Evolutionary conservation across 2,113 vertebrate species (phyloP).

Genomic region (Macrotus californicus): DNA sequence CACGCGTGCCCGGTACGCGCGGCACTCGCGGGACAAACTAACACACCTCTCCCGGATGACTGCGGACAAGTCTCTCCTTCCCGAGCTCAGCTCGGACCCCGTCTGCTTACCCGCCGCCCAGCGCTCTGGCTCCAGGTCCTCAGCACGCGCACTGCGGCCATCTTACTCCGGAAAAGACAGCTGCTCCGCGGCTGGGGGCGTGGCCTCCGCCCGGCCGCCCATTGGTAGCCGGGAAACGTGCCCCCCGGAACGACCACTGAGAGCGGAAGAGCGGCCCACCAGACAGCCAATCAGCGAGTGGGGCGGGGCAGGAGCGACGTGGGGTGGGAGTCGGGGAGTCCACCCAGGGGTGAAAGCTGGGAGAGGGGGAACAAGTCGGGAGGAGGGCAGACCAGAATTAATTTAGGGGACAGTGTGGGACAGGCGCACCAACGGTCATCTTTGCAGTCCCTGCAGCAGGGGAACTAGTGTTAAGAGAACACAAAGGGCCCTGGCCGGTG

Average conservation of each 20-base stretch:
- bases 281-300: not conserved
- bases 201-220: not conserved
- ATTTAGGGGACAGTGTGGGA: accelerated
- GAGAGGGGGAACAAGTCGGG: accelerated
- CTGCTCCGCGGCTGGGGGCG: accelerated
- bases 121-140: conserved; percentile 76
- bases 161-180: conserved; percentile 77
- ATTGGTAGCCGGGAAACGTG: not conserved
- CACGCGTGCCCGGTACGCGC: not conserved
- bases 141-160: conserved; percentile 86
- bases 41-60: not conserved
- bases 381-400: accelerated
- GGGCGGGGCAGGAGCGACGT: not conserved
- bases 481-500: not conserved
- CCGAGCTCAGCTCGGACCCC: not conserved
- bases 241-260: conserved; percentile 14
- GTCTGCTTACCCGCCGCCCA: conserved; percentile 85
- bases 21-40: not conserved
- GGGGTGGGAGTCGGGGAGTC: not conserved
- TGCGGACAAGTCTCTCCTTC: not conserved
- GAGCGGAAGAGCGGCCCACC: conserved; percentile 36
- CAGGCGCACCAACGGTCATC: not conserved
- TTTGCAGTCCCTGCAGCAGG: not conserved
- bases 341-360: accelerated
- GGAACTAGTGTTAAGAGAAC: not conserved